These are phyloP conservation scores for Psettodes erumei DNA, from an alignment of 2,113 vertebrate genomes.

Conservation along the genomic window DNA sequence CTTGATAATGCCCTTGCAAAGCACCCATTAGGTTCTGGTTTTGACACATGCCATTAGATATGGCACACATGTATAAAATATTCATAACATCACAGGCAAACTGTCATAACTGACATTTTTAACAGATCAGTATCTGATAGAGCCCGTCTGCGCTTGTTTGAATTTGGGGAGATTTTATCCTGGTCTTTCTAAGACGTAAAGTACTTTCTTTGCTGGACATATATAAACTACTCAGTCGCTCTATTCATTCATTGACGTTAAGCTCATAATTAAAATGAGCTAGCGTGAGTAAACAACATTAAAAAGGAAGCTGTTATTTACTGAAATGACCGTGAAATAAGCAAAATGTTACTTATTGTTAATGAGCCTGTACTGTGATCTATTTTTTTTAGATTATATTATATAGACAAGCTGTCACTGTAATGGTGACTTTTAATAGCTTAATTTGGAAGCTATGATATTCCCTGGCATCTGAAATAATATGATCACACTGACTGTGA, in stretches of 20 bases:
- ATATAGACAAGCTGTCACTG: not conserved
- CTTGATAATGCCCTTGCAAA: not conserved
- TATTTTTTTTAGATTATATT: constrained; percentile 14
- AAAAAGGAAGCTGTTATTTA: not conserved
- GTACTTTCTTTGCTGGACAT: not conserved
- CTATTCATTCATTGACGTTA: not conserved
- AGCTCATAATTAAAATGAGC: not conserved
- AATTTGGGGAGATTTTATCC: not conserved
- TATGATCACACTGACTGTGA: not conserved
- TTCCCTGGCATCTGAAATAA: not conserved
- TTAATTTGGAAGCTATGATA: not conserved
- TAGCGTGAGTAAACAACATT: not conserved
- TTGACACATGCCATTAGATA: constrained; percentile 20
- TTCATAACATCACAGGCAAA: constrained; percentile 15
- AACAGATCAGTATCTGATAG: constrained; percentile 5
- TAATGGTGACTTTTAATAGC: not conserved
- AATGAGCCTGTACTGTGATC: not conserved
- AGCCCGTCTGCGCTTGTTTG: not conserved
- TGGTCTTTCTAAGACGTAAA: not conserved
- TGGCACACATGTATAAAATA: constrained; percentile 8
- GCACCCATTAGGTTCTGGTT: constrained; percentile 3
- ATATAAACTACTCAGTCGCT: not conserved
- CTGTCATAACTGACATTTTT: constrained; percentile 15
- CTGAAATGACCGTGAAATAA: not conserved
- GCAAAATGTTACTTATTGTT: not conserved